Conservation (phyloP, 2,113 vertebrate species). For the Rhizomys pruinosus region DNA sequence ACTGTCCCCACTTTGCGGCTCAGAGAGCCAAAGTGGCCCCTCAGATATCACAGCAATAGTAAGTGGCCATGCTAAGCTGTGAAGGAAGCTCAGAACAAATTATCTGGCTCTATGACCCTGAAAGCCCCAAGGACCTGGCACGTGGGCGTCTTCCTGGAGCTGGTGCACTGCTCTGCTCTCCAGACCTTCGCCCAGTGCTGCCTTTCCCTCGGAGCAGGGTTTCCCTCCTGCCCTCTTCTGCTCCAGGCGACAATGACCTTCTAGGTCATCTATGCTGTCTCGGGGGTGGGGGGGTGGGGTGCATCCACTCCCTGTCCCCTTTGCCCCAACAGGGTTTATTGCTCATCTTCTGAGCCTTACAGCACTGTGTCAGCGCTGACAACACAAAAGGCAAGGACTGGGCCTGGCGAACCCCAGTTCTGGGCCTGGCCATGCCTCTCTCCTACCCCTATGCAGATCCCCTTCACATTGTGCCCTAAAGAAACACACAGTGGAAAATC, state of each 20-base stretch:
- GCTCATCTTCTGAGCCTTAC: neutral
- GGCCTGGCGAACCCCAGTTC: too few relatives aligned
- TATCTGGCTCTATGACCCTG: too few relatives aligned
- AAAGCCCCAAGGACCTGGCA: neutral
- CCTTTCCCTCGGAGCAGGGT: neutral
- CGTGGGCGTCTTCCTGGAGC: neutral
- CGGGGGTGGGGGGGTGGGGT: too few relatives aligned
- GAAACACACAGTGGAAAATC: neutral
- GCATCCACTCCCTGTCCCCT: neutral
- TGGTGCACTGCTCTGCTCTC: neutral
- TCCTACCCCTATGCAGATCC: fast-evolving
- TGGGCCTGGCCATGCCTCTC: fast-evolving
- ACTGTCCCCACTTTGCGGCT: neutral
- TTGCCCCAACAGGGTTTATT: too few relatives aligned
- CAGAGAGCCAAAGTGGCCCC: neutral
- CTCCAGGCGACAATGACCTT: neutral
- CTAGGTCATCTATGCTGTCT: neutral
- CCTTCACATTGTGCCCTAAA: neutral
- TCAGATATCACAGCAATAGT: fast-evolving
- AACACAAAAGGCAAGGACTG: fast-evolving
- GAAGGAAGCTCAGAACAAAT: neutral
- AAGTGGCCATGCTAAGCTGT: too few relatives aligned
- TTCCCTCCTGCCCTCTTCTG: neutral
- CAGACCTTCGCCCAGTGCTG: fast-evolving
- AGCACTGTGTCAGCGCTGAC: neutral